Conservation (phyloP, 2,797 vertebrate genomes). For the Sphenopsis melanotis region DNA sequence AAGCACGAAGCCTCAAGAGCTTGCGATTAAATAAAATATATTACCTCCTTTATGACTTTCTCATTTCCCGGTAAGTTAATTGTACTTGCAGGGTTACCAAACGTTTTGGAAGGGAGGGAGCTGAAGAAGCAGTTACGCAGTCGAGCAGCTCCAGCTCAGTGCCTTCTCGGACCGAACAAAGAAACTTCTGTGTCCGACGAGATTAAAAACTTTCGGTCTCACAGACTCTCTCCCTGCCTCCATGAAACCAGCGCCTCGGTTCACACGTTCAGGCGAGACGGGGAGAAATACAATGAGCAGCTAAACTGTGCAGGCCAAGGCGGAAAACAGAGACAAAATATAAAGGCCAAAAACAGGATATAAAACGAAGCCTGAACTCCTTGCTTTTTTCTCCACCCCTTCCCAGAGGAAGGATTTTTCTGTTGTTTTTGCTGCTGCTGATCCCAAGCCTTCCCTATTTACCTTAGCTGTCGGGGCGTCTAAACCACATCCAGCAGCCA, state of each 20-base stretch:
- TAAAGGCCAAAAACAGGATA: slow-evolving; percentile 34
- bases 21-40: not conserved
- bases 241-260: not conserved
- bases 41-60: not conserved
- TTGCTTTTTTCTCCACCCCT: slow-evolving; percentile 14
- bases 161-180: slow-evolving; percentile 68
- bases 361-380: slow-evolving; percentile 3
- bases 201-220: slow-evolving; percentile 55
- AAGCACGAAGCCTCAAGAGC: not conserved
- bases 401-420: not conserved
- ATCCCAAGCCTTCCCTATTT: not conserved
- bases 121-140: not conserved
- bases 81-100: not conserved
- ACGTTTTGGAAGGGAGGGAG: not conserved
- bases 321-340: slow-evolving; percentile 13
- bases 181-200: slow-evolving; percentile 60
- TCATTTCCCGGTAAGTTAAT: not conserved
- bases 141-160: slow-evolving; percentile 5
- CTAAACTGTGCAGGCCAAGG: not conserved
- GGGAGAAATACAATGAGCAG: not conserved
- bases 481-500: not conserved
- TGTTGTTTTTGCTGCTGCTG: not conserved
- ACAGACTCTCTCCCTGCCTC: not conserved
- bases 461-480: slow-evolving; percentile 28
- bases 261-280: not conserved